These are phyloP conservation scores for Miltochrista miniata DNA, from an alignment of 2,888 invertebrate genomes.

Conservation along the genomic window DNA sequence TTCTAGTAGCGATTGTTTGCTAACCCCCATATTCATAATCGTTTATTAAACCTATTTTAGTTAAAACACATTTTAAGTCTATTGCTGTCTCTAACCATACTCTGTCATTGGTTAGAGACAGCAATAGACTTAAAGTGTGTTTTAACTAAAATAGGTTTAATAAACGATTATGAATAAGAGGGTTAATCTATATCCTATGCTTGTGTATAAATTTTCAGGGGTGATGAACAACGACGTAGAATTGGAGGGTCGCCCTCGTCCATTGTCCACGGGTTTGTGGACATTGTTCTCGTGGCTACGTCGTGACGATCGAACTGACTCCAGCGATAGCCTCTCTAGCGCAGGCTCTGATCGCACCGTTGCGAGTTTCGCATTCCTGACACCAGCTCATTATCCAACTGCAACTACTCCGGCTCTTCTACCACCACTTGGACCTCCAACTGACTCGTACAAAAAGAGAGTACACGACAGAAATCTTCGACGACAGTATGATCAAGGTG, in stretches of 20 bases:
- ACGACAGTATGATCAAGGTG: conserved; percentile 83
- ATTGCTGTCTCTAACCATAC: too few relatives aligned
- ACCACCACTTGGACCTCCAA: conserved; percentile 82
- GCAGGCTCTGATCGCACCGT: conserved; percentile 88
- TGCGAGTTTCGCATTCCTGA: conserved; percentile 88
- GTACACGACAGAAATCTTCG: conserved; percentile 84
- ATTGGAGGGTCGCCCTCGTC: conserved; percentile 67
- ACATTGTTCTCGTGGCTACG: conserved; percentile 90
- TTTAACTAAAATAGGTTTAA: too few relatives aligned
- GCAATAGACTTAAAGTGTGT: too few relatives aligned
- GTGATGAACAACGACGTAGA: conserved; percentile 68
- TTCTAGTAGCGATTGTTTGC: too few relatives aligned
- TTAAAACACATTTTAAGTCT: too few relatives aligned
- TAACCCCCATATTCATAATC: too few relatives aligned
- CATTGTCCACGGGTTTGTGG: conserved; percentile 76
- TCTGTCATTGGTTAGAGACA: too few relatives aligned
- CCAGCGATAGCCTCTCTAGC: conserved; percentile 85
- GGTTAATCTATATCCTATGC: neutral
- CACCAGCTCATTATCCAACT: conserved; percentile 78
- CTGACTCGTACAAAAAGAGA: conserved; percentile 85
- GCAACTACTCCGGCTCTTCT: conserved; percentile 63
- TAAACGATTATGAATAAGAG: too few relatives aligned
- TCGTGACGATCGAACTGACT: conserved; percentile 75
- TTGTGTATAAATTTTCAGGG: conserved; percentile 46
- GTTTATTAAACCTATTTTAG: too few relatives aligned